Evolutionary conservation across 1,140 invertebrate species (phyloP).

Genomic region (Drosophila guanche): DNA sequence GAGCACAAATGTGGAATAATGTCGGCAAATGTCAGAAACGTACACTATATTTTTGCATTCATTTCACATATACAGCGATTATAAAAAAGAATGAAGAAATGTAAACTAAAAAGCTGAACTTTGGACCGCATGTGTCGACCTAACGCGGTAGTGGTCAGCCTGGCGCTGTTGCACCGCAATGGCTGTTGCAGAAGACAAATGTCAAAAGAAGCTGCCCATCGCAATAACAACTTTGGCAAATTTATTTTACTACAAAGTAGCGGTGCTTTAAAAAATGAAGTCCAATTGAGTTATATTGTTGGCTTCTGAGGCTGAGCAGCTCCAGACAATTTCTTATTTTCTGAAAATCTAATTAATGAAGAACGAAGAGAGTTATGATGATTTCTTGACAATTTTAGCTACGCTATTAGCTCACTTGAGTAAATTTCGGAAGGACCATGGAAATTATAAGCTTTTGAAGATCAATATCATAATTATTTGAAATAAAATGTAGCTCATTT

Average conservation of each 20-base stretch:
- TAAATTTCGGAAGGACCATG: constrained; percentile 1
- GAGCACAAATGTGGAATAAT: constrained; percentile 43
- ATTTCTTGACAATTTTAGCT: too few species aligned
- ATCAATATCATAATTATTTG: too few species aligned
- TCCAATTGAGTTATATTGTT: constrained; percentile 31
- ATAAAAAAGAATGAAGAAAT: constrained; percentile 2
- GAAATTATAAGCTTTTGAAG: too few species aligned
- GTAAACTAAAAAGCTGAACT: constrained; percentile 27
- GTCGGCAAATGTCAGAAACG: constrained; percentile 48
- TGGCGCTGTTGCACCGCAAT: constrained; percentile 25
- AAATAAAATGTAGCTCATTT: not conserved
- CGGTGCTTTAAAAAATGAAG: constrained; percentile 36
- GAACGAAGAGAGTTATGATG: not conserved
- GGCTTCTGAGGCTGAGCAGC: not conserved
- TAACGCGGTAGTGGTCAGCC: constrained; percentile 1
- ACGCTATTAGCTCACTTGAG: not conserved
- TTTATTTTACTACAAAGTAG: constrained; percentile 43
- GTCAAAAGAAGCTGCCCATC: constrained; percentile 1
- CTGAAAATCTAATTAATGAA: constrained; percentile 23
- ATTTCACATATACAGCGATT: constrained; percentile 34
- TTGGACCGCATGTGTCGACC: constrained; percentile 29
- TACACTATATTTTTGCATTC: constrained; percentile 51
- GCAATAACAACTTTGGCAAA: constrained; percentile 7
- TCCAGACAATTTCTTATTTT: constrained; percentile 9
- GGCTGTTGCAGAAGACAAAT: constrained; percentile 51